Percentiles rank a stretch among this genome's conserved stretches.
These are phyloP conservation scores for Amphiprion percula DNA, from an alignment of 2,113 vertebrate genomes.

Conservation along the genomic window DNA sequence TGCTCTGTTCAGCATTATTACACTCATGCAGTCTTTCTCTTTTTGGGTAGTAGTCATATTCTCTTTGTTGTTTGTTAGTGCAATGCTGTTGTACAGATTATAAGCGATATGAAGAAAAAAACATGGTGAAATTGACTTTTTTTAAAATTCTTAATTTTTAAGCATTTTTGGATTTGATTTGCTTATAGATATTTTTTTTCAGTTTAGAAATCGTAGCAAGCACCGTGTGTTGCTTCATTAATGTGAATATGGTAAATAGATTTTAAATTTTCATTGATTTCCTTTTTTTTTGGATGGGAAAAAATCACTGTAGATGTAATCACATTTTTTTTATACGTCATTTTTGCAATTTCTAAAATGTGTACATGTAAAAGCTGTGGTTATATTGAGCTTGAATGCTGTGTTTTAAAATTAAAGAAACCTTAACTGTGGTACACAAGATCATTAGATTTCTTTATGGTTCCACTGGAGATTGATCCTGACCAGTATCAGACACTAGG, in stretches of 20 bases:
- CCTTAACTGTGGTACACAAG: constrained; percentile 64
- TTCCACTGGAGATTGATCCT: background rate
- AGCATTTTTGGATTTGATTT: constrained; percentile 47
- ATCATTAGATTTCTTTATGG: background rate
- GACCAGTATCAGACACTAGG: constrained; percentile 58
- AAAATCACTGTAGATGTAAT: constrained; percentile 73
- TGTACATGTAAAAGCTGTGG: constrained; percentile 94
- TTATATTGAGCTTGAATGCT: constrained; percentile 94
- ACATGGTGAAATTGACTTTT: constrained; percentile 45
- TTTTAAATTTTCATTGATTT: constrained; percentile 70
- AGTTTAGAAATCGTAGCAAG: constrained; percentile 66
- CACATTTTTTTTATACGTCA: constrained; percentile 44
- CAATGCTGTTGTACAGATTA: constrained; percentile 74
- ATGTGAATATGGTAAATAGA: constrained; percentile 83
- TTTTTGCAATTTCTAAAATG: constrained; percentile 89
- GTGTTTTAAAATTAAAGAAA: constrained; percentile 93
- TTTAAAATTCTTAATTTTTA: constrained; percentile 51
- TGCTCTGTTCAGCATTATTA: constrained; percentile 61
- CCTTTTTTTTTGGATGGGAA: constrained; percentile 53
- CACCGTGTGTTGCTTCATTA: constrained; percentile 72
- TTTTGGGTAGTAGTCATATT: constrained; percentile 67
- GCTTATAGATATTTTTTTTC: constrained; percentile 29
- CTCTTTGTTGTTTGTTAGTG: constrained; percentile 69
- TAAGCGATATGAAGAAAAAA: constrained; percentile 66
- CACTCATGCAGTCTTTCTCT: constrained; percentile 69